These are phyloP conservation scores for Gorsachius goisagi DNA, from an alignment of 2,113 vertebrate species.

Conservation along the genomic window DNA sequence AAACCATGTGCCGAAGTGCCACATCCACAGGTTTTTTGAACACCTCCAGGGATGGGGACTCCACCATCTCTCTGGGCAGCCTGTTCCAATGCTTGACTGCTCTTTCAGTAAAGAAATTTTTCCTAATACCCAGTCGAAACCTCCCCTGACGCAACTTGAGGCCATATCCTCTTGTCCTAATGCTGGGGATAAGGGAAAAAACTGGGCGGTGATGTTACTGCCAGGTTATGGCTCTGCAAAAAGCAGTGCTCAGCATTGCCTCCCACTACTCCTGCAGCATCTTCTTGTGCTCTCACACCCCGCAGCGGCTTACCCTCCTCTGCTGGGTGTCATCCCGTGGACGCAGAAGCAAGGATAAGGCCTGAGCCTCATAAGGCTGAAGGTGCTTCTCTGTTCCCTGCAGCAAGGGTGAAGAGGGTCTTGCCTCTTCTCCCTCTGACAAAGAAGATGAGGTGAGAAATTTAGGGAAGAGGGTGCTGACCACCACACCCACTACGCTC, in stretches of 20 bases:
- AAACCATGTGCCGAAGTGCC: no score
- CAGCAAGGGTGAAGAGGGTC: background rate
- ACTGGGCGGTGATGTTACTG: accelerated
- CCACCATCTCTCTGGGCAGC: no score
- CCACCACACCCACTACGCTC: background rate
- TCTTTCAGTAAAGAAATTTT: no score
- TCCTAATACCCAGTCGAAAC: no score
- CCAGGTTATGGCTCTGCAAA: background rate
- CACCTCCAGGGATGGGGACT: no score
- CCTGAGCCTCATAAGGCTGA: background rate
- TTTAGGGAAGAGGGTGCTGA: background rate
- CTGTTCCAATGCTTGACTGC: no score
- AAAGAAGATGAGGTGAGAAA: background rate
- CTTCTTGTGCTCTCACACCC: background rate
- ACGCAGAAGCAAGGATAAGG: background rate
- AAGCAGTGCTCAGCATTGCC: accelerated
- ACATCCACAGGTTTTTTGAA: no score
- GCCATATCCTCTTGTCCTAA: no score
- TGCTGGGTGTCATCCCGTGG: background rate
- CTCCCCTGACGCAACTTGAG: no score
- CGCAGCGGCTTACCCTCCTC: background rate
- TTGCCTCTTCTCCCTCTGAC: background rate
- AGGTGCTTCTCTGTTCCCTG: background rate
- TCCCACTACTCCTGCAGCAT: background rate
- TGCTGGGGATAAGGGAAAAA: background rate